phyloP scores from a whole-genome alignment of 2,113 vertebrate species.

The Aegotheles bennettii region DNA sequence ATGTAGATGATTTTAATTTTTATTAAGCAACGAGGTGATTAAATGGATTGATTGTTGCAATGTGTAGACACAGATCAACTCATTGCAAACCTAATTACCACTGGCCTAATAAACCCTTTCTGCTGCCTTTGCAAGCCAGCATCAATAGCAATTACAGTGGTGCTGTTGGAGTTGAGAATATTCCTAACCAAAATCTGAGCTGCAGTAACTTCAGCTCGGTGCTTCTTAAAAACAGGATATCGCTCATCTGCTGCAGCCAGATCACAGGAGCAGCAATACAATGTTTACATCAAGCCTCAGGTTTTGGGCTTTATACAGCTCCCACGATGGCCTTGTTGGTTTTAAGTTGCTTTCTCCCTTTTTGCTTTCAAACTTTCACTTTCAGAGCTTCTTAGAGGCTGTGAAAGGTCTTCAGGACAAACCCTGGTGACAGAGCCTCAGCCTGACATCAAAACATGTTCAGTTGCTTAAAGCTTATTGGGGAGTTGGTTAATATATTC shows the following conservation, averaged over 20 bases:
- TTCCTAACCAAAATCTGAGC: neutral
- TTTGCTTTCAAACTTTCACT: neutral
- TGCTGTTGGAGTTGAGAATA: neutral
- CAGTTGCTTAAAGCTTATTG: neutral
- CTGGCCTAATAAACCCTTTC: neutral
- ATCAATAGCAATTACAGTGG: neutral
- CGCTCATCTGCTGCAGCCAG: neutral
- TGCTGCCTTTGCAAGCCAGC: neutral
- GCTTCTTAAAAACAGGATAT: constrained; percentile 10
- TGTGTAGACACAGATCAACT: neutral
- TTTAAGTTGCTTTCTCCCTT: neutral
- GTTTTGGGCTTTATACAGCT: neutral
- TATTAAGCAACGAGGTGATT: neutral
- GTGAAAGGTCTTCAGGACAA: neutral
- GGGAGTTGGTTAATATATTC: neutral
- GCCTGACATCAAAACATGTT: neutral
- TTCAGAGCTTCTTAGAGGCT: neutral
- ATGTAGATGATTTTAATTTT: neutral
- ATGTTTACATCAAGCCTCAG: neutral
- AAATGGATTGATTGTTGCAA: neutral
- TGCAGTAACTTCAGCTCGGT: neutral
- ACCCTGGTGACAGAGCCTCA: neutral
- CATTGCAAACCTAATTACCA: neutral
- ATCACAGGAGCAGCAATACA: neutral
- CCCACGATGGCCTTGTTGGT: neutral